Evolutionary conservation across 2,888 invertebrate species (phyloP).

Genomic region (Ctenicera cuprea): DNA sequence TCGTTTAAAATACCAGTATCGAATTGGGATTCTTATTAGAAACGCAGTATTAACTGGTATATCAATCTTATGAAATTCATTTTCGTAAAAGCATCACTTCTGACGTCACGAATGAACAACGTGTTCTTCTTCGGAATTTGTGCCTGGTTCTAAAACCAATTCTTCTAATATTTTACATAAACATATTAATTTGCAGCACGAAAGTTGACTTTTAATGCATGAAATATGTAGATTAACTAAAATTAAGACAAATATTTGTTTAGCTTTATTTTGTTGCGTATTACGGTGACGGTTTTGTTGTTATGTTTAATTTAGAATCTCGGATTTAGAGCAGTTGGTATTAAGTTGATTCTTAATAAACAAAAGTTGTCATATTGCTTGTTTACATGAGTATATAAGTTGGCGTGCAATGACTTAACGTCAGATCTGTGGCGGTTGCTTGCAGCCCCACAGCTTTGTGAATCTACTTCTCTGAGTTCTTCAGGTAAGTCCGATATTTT

Average conservation of each 20-base stretch:
- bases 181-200: slow-evolving; percentile 22
- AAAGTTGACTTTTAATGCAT: slow-evolving; percentile 18
- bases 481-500: slow-evolving; percentile 38
- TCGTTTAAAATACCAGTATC: slow-evolving; percentile 2
- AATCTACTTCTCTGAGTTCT: slow-evolving; percentile 51
- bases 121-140: not conserved
- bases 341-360: slow-evolving; percentile 44
- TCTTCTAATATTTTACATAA: slow-evolving; percentile 15
- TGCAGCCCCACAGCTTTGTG: slow-evolving; percentile 57
- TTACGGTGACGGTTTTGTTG: slow-evolving; percentile 37
- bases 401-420: slow-evolving; percentile 36
- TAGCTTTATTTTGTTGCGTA: slow-evolving; percentile 35
- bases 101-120: slow-evolving; percentile 11
- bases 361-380: slow-evolving; percentile 34
- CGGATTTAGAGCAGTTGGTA: slow-evolving; percentile 32
- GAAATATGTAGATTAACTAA: slow-evolving; percentile 21
- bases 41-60: not conserved
- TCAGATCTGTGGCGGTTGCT: slow-evolving; percentile 58
- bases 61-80: slow-evolving; percentile 9
- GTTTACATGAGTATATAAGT: slow-evolving; percentile 42
- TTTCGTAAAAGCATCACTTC: not conserved
- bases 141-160: not conserved
- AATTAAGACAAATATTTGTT: slow-evolving; percentile 38
- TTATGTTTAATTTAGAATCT: slow-evolving; percentile 41
- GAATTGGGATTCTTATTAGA: not conserved